Base-by-base conservation (phyloP, 2,113 vertebrate species). In the Chaetodon trifascialis region DNA sequence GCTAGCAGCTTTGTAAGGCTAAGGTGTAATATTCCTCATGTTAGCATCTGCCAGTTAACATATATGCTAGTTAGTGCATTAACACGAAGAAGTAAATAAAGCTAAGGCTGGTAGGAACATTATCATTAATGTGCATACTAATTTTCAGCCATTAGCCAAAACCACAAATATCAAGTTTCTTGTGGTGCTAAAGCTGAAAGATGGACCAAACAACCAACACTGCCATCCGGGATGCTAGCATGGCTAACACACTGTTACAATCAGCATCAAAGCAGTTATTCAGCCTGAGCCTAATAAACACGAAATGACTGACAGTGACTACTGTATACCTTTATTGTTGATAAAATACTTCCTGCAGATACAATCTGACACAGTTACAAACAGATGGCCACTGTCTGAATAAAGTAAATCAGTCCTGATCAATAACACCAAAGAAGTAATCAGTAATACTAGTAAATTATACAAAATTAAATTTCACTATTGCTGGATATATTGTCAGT, bases 281-380 rank as follows among this genome's bases (percentile, higher is more conserved):
- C n/a, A 69, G 4, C 3, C 34, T 21, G 2, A 54, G 58, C 19
- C 3, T 38, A 47, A 58, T 54, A 7, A 72, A 62, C 11, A 72
- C 34, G n/a, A 49, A 15, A 76, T 44, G 19, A 60, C 46, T 15
- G 10, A 59, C 25, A 72, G 1, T 11, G 55, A 34, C 16, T n/a
- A 56, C 40, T 60, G 19, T 11, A 87, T 70, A 75, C 12, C 59
- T 91, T 92, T 88, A 89, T 88, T 91, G 54, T 75, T 85, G 60
- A 84, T 85, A 69, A 88, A 90, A 83, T 76, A 83, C 71, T 70
- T 82, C 68, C 54, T 65, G 64, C 36, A 74, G 67, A 83, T 70
- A 72, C 78, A 81, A 30, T 83, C 63, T 40, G 38, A 84, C 64
- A 85, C 7, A 2, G 16, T 76, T 68, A 79, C 79, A 83, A 76